Evolutionary conservation across 2,888 invertebrate species (phyloP), one percentile per base, ranked within the genome.

Genomic region (Melinaea marsaeus): DNA sequence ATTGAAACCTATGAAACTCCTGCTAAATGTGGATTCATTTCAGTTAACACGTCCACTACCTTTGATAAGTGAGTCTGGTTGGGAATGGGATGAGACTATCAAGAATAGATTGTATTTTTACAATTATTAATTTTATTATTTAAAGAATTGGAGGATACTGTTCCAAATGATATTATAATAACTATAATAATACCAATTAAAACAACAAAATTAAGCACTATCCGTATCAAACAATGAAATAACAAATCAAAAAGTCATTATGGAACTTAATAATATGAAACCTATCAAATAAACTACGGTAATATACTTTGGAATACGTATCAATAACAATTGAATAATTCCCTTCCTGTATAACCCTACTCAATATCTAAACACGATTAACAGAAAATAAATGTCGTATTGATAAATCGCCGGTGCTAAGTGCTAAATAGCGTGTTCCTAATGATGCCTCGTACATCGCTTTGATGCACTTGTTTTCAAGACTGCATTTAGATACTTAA

Each of bases 341-440:
- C 59, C 58, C 57, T 42, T 58, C 45, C 45, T 45, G 51, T 59
- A 58, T 55, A 59, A 56, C 55, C 22, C 56, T 54, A 68, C 67
- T 75, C 74, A 72, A 76, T 75, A 75, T 72, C 72, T 74, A 81
- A 85, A 83, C 80, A 80, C 84, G 81, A 85, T 86, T 87, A 87
- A 83, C 85, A 81, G 84, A 85, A 85, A 87, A 86, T 85, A 86
- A 87, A 86, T 86, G 85, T 88, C 83, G 80, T 80, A 83, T 86
- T 85, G 88, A 89, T 88, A 85, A 85, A 88, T 88, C 85, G 85
- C 76, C 69, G 72, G 75, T 72, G 79, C 80, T 89, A 90, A 90
- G 89, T 85, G 85, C 86, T 88, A 88, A 87, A 90, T 90, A 85
- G 90, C 90, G 89, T 90, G 90, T 85, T 79, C 84, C 79, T 87